These are phyloP conservation scores for Mus pahari DNA, from an alignment of 2,113 vertebrate genomes.

Conservation along the genomic window DNA sequence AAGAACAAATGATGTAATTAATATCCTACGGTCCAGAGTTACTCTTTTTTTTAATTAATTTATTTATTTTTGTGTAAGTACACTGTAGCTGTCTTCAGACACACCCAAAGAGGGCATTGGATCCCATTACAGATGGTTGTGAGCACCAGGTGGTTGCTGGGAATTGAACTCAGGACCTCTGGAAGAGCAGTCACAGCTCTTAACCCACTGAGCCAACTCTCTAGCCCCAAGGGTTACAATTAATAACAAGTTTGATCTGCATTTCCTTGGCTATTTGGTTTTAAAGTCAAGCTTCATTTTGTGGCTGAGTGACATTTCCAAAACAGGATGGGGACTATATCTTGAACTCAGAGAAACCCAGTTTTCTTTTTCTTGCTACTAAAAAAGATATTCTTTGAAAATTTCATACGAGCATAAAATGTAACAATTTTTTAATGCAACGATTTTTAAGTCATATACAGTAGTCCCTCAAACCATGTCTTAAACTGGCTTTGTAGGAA, in stretches of 20 bases:
- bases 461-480: neutral
- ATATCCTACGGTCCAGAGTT: neutral
- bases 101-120: too few species aligned
- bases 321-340: neutral
- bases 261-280: constrained; percentile 2
- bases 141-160: too few species aligned
- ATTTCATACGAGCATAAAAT: neutral
- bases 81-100: too few species aligned
- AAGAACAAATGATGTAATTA: neutral
- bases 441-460: neutral
- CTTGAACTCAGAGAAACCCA: neutral
- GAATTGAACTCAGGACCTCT: too few species aligned
- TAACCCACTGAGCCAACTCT: too few species aligned
- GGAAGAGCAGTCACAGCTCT: too few species aligned
- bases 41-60: neutral
- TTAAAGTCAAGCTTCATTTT: constrained; percentile 42
- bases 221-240: too few species aligned
- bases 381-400: neutral
- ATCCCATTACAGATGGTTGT: too few species aligned
- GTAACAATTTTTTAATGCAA: neutral
- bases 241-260: constrained; percentile 7
- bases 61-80: too few species aligned
- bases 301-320: constrained; percentile 25
- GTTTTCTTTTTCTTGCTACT: neutral
- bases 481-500: neutral